A percentile compares a stretch with the other conserved stretches of the same genome.
phyloP scores from a whole-genome alignment of 30 jellyfish, hydroid and myxozoan species.

The Aurelia sp. region DNA sequence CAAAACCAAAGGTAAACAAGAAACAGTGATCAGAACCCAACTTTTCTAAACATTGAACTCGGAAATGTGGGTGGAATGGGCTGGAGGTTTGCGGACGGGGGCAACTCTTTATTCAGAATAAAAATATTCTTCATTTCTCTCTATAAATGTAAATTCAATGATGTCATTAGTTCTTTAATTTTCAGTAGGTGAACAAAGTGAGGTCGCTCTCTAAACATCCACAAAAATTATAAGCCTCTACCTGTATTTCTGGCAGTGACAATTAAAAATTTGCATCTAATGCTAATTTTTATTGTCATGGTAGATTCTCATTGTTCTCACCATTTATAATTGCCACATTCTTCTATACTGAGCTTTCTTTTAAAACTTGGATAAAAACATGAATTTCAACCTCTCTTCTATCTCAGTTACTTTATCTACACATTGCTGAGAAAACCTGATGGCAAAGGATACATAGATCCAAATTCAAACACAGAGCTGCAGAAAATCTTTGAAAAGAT shows the following conservation, averaged over 20 bases:
- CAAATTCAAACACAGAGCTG: conserved; percentile 4
- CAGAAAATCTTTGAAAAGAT: not conserved
- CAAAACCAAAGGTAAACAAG: not conserved
- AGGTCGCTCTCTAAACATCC: not conserved
- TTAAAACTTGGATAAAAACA: no score
- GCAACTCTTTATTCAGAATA: no score
- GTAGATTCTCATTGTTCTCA: not conserved
- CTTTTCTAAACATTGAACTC: not conserved
- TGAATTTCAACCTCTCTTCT: not conserved
- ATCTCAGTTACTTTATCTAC: not conserved
- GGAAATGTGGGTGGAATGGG: not conserved
- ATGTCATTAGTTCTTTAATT: not conserved
- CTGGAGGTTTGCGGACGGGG: not conserved
- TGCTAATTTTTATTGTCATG: not conserved
- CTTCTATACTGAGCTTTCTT: not conserved
- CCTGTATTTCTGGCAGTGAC: not conserved
- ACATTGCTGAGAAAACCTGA: not conserved
- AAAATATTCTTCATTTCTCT: not conserved
- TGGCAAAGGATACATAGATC: conserved; percentile 1
- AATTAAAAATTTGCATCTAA: not conserved
- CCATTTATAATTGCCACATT: not conserved
- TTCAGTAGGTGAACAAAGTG: not conserved
- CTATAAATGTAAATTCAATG: not conserved
- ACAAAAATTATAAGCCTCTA: no score
- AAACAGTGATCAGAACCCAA: not conserved